Percentiles rank a stretch among this genome's conserved stretches.
phyloP scores from a whole-genome alignment of 2,113 vertebrate genomes.

The Lepus europaeus region DNA sequence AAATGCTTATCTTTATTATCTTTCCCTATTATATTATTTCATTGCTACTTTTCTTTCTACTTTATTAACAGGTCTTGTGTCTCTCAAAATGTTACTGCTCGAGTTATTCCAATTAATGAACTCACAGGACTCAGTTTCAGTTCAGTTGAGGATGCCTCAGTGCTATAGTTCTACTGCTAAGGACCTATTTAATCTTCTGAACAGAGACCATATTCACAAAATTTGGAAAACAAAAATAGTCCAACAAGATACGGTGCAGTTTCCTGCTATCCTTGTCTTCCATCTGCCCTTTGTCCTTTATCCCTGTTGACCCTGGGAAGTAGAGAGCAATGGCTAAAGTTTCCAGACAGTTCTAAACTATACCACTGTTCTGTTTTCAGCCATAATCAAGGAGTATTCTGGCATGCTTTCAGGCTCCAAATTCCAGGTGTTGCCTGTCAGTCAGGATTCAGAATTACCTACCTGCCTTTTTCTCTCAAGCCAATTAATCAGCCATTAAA shows the following conservation, averaged over 20 bases:
- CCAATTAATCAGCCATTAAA: neutral
- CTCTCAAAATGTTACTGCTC: neutral
- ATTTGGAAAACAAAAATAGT: neutral
- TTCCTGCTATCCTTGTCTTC: neutral
- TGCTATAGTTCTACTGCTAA: neutral
- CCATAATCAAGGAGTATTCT: neutral
- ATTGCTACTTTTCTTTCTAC: neutral
- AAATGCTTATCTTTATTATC: neutral
- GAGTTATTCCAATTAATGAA: neutral
- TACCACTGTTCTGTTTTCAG: neutral
- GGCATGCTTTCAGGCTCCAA: neutral
- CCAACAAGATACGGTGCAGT: neutral
- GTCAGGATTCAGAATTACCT: neutral
- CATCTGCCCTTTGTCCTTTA: neutral
- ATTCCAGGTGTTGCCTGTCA: neutral
- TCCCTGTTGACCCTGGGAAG: neutral
- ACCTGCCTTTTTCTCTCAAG: neutral
- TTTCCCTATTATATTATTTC: neutral
- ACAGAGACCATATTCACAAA: conserved; percentile 33
- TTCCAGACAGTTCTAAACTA: neutral
- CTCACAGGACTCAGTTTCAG: neutral
- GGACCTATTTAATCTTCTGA: neutral
- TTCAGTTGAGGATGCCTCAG: neutral
- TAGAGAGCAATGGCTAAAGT: neutral
- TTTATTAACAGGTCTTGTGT: neutral